Evolutionary conservation across 2,113 vertebrate species (phyloP).

Genomic region (Daubentonia madagascariensis): DNA sequence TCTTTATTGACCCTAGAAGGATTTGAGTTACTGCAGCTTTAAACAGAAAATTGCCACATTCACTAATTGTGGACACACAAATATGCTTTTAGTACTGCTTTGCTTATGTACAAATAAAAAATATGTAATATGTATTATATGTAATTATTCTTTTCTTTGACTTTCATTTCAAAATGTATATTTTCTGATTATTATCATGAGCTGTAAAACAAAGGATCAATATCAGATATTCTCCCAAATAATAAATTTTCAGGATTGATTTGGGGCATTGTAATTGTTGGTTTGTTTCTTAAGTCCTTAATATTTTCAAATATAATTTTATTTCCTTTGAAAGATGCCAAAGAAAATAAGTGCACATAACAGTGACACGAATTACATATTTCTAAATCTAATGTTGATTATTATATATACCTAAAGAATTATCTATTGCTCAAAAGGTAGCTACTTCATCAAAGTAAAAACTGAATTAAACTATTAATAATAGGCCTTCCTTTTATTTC

Average conservation of each 20-base stretch:
- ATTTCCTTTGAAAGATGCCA: conserved; percentile 35
- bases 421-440: background rate
- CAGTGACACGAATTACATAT: background rate
- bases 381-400: background rate
- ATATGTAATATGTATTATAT: conserved; percentile 84
- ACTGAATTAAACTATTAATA: background rate
- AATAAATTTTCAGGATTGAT: conserved; percentile 85
- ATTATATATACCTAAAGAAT: background rate
- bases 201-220: conserved; percentile 74
- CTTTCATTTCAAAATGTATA: conserved; percentile 82
- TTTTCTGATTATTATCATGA: conserved; percentile 85
- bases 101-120: conserved; percentile 78
- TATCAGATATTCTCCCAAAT: conserved; percentile 80
- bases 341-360: background rate
- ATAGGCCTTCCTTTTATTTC: background rate
- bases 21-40: conserved; percentile 77
- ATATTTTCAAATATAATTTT: conserved; percentile 19
- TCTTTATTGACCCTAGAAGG: conserved; percentile 59
- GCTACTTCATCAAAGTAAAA: background rate
- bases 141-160: conserved; percentile 81
- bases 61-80: conserved; percentile 75
- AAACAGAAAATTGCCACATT: conserved; percentile 71
- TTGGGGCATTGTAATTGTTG: conserved; percentile 73
- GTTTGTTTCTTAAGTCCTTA: conserved; percentile 61
- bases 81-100: conserved; percentile 77